These are phyloP conservation scores for Brachypteracias leptosomus DNA, from an alignment of 2,113 vertebrate genomes.

Conservation along the genomic window DNA sequence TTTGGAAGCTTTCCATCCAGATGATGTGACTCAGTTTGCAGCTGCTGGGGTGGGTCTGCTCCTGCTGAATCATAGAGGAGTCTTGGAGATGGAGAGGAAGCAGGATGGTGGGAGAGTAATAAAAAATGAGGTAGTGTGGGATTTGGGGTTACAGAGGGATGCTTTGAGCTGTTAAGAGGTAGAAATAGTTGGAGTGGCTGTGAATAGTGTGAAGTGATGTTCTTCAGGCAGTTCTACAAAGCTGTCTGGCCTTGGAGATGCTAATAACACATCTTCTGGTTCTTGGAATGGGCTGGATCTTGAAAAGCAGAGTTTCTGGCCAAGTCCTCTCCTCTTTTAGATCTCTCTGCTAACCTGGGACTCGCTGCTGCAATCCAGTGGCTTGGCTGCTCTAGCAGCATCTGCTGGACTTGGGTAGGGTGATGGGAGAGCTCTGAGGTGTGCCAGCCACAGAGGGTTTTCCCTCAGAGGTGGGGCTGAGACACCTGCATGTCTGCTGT, in stretches of 20 bases:
- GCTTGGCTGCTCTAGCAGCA: accelerated
- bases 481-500: neutral
- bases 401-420: accelerated
- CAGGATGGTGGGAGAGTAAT: neutral
- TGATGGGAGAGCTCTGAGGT: neutral
- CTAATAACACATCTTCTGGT: neutral
- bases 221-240: neutral
- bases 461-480: accelerated
- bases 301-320: neutral
- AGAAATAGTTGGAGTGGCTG: neutral
- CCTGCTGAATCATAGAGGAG: neutral
- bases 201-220: neutral
- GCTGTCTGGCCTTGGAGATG: neutral
- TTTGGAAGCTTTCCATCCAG: neutral
- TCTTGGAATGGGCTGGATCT: neutral
- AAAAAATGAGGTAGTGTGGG: neutral
- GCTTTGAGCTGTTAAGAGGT: neutral
- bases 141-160: neutral
- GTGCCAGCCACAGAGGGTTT: neutral
- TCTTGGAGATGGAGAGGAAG: neutral
- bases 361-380: neutral
- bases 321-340: accelerated
- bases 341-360: neutral
- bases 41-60: neutral
- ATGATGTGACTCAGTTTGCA: neutral